Base-by-base conservation (phyloP, 2,113 vertebrate genomes). In the Maccullochella peelii region DNA sequence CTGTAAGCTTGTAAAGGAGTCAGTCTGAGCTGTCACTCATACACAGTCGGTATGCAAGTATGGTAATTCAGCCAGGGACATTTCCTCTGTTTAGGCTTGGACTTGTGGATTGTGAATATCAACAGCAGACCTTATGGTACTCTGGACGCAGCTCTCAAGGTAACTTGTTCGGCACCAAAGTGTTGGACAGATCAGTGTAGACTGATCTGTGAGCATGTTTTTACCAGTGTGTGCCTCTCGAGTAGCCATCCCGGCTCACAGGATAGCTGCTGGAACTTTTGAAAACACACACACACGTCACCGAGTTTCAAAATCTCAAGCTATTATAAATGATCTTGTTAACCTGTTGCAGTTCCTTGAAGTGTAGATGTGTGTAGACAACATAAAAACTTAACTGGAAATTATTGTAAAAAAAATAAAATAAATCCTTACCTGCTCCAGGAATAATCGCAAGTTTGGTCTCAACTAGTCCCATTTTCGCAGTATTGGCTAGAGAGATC, bases 401-500 rank as follows among this genome's bases (percentile, higher is more conserved):
- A 73, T 38, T 0, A 68, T 27, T n/a, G n/a, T 2, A 40, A 52
- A 44, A 15, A 11, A 76, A 44, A 16, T 7, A 50, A 55, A 55
- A n/a, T n/a, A 50, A 38, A 38, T 40, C 25, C 96, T 94, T 96
- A 99, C 98, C 98, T 96, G 96, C 98, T 89, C 98, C 98, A 44
- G 97, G 97, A 95, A 98, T 98, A 79, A 98, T 98, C 0, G 97
- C 98, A 86, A 99, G 85, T 90, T 98, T 99, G 8, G 98, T 96
- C 94, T 99, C 98, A 77, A 99, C 97, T 5, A 99, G 93, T 73
- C 98, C 98, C 98, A 99, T 97, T 94, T 99, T 99, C 6, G 98
- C 97, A 88, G 95, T 94, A 66, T 95, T 93, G 15, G 97, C 98
- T 99, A 8, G 12, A 59, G 11, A 80, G 49, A 84, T 11, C 4